Conservation (phyloP, 2,113 vertebrate species). For the Cacatua alba region DNA sequence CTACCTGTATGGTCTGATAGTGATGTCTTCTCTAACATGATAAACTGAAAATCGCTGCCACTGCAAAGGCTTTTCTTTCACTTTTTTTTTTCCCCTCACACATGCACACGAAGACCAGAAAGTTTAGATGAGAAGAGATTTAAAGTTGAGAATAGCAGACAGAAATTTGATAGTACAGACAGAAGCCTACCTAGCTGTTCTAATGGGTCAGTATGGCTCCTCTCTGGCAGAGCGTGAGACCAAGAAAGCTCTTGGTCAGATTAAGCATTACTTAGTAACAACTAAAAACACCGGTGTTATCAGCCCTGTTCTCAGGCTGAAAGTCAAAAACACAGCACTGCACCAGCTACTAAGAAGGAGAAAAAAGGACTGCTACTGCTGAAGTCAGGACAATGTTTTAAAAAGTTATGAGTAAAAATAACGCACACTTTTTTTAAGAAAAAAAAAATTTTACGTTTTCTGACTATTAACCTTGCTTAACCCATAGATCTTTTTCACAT, state of each 20-base stretch:
- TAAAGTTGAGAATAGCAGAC: background rate
- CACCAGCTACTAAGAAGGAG: background rate
- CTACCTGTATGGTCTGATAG: background rate
- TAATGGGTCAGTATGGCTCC: background rate
- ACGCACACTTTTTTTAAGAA: background rate
- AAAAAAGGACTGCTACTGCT: background rate
- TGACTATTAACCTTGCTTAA: constrained; percentile 57
- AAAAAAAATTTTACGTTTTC: constrained; percentile 11
- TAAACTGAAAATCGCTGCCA: background rate
- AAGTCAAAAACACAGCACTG: background rate
- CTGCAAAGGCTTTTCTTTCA: background rate
- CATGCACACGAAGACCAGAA: background rate
- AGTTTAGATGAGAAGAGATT: background rate
- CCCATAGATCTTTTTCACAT: constrained; percentile 23
- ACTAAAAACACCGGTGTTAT: background rate
- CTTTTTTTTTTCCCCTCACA: background rate
- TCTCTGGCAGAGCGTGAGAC: background rate
- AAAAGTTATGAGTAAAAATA: constrained; percentile 26
- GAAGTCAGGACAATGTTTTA: background rate
- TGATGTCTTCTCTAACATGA: background rate
- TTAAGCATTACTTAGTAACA: background rate
- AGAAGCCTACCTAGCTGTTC: background rate
- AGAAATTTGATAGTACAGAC: background rate
- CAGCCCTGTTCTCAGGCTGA: background rate
- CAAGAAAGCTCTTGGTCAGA: background rate